A percentile compares a stretch with the other conserved stretches of the same genome.
These are phyloP conservation scores for Dorcus parallelipipedus DNA, from an alignment of 2,888 invertebrate genomes.

Conservation along the genomic window DNA sequence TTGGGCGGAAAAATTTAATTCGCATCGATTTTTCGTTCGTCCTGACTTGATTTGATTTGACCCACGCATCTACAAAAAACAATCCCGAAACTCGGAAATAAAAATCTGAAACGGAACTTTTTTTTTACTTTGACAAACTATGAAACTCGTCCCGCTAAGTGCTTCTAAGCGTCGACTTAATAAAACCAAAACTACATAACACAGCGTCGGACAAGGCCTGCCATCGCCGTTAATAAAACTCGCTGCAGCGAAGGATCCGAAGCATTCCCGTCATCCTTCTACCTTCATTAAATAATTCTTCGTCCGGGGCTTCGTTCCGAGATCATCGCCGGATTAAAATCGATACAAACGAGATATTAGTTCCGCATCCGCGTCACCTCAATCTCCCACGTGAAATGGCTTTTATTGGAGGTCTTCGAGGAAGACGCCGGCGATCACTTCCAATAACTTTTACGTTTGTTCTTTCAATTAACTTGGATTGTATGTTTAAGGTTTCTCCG, in stretches of 20 bases:
- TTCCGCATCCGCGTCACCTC: conserved; percentile 4
- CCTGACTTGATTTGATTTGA: conserved; percentile 5
- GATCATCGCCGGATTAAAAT: conserved; percentile 3
- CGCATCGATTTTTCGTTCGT: neutral
- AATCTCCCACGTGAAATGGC: too few relatives aligned
- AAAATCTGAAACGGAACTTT: too few relatives aligned
- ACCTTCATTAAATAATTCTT: conserved; percentile 1
- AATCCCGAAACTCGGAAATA: neutral
- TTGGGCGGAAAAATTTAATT: conserved; percentile 18
- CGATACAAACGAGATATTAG: conserved; percentile 10
- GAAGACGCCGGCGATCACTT: too few relatives aligned
- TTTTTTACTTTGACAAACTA: too few relatives aligned
- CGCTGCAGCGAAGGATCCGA: neutral
- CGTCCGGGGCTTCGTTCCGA: neutral
- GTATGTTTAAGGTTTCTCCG: too few relatives aligned
- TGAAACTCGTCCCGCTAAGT: too few relatives aligned
- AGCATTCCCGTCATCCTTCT: neutral
- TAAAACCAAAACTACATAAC: too few relatives aligned
- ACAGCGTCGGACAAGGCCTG: neutral
- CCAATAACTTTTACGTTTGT: too few relatives aligned
- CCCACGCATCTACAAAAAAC: conserved; percentile 1
- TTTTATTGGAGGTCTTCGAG: too few relatives aligned
- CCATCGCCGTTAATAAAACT: too few relatives aligned
- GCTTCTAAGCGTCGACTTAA: too few relatives aligned
- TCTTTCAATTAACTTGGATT: too few relatives aligned